phyloP scores from a whole-genome alignment of 2,113 vertebrate species.

The Phycodurus eques region DNA sequence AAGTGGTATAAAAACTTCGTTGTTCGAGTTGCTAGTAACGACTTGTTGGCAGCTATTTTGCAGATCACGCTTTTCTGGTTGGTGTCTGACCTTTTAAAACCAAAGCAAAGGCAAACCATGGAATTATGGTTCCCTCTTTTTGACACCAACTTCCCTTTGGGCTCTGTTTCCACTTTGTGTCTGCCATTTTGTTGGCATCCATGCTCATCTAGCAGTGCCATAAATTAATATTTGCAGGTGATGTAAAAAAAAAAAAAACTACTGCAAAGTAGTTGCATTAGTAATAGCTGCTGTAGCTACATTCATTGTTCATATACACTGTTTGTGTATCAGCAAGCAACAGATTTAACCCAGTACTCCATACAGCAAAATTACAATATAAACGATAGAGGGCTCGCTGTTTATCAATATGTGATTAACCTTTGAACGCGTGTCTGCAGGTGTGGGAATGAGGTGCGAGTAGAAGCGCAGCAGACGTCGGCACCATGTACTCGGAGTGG shows the following conservation, averaged over 20 bases:
- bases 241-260: neutral
- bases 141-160: neutral
- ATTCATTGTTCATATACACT: neutral
- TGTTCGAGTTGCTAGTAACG: too few species aligned
- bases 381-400: neutral
- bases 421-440: slow-evolving; percentile 41
- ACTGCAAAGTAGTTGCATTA: neutral
- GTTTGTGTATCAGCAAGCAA: neutral
- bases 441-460: slow-evolving; percentile 64
- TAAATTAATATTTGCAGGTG: neutral
- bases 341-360: neutral
- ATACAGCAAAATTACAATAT: neutral
- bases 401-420: neutral
- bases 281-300: neutral
- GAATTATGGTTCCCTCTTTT: neutral
- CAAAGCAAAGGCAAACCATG: neutral
- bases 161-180: neutral
- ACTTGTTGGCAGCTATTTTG: too few species aligned
- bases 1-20: too few species aligned
- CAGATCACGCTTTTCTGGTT: too few species aligned
- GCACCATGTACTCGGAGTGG: slow-evolving; percentile 97
- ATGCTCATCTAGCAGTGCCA: neutral
- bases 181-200: neutral
- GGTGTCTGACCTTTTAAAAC: neutral
- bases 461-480: slow-evolving; percentile 54